A percentile compares a stretch with the other conserved stretches of the same genome.
phyloP scores from a whole-genome alignment of 2,797 vertebrate species.

The Todus mexicanus region DNA sequence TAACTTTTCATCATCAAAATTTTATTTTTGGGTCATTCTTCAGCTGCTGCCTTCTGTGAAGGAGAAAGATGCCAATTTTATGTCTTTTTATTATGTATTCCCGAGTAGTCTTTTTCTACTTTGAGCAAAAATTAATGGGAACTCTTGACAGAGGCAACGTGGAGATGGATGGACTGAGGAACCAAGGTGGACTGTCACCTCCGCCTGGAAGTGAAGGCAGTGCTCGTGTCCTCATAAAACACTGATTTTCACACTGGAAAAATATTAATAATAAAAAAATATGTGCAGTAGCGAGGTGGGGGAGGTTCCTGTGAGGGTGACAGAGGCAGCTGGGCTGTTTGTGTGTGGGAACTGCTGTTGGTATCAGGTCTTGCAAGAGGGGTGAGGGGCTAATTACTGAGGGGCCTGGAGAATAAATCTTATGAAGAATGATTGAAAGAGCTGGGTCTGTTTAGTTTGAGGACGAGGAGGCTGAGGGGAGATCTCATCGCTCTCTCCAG shows the following conservation, averaged over 20 bases:
- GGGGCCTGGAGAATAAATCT: no score
- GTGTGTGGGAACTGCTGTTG: fast-evolving
- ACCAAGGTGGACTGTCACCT: not conserved
- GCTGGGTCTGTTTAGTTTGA: no score
- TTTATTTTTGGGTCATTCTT: conserved; percentile 49
- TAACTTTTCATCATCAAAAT: conserved; percentile 6
- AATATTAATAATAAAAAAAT: not conserved
- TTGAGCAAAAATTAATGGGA: not conserved
- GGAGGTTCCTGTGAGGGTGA: not conserved
- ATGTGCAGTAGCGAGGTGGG: fast-evolving
- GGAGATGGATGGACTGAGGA: not conserved
- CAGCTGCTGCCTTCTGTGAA: conserved; percentile 32
- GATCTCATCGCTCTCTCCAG: no score
- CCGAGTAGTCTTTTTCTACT: not conserved
- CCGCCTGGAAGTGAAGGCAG: fast-evolving
- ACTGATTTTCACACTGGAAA: not conserved
- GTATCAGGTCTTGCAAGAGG: fast-evolving
- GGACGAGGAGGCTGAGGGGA: no score
- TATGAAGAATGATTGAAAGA: no score
- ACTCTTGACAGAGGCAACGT: not conserved
- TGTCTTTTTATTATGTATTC: not conserved
- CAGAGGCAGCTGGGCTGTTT: fast-evolving
- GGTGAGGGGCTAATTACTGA: fast-evolving
- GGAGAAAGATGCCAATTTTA: not conserved
- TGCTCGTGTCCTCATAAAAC: not conserved